These are phyloP conservation scores for Balanococcus diminutus DNA, from an alignment of 2,888 invertebrate genomes.

Conservation along the genomic window DNA sequence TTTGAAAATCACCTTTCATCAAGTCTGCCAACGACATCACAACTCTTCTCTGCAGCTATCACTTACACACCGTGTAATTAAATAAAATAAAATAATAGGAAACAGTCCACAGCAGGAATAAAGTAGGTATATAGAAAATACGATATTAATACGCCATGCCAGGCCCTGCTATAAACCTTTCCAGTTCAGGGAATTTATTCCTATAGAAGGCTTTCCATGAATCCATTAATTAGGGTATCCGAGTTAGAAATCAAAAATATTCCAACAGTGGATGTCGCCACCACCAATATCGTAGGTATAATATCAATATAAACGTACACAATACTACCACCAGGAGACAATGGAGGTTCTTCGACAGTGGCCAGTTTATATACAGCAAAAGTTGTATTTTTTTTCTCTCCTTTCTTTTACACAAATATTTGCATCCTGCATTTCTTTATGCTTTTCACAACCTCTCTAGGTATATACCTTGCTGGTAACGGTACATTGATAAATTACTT, in stretches of 20 bases:
- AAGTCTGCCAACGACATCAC: too few species aligned
- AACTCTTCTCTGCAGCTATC: too few species aligned
- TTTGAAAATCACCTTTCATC: too few species aligned
- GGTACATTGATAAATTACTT: conserved; percentile 20
- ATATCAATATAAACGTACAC: background rate
- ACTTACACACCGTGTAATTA: too few species aligned
- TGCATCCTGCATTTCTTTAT: conserved; percentile 5
- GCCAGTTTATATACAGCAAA: background rate
- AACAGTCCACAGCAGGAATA: background rate
- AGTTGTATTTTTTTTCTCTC: background rate
- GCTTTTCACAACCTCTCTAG: background rate
- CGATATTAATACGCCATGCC: background rate
- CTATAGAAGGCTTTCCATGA: background rate
- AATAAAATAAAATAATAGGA: background rate
- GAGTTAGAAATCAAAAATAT: conserved; percentile 24
- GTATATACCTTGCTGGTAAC: background rate
- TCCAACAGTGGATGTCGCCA: background rate
- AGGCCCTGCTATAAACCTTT: background rate
- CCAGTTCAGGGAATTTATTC: background rate
- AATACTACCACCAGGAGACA: background rate
- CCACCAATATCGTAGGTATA: background rate
- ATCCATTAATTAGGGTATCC: conserved; percentile 22
- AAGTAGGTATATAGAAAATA: background rate
- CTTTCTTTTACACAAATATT: background rate
- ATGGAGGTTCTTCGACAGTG: background rate